Base-by-base conservation (phyloP, 2,888 invertebrate species). In the Sthenelais limicola region DNA sequence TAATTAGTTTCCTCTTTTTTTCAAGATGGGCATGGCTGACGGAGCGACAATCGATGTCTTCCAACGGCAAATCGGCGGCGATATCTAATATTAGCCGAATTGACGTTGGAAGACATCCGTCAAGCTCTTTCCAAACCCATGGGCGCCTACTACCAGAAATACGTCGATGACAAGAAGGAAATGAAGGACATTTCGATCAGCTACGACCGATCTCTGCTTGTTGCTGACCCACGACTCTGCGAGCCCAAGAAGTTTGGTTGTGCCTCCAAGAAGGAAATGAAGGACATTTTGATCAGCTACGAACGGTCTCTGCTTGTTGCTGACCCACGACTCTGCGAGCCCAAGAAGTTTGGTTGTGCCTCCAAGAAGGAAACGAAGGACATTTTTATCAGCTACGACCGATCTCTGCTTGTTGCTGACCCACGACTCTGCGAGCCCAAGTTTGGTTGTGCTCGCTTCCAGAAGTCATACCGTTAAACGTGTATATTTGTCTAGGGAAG, bases 231-330 rank as follows among this genome's bases (percentile, higher is more conserved):
- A 74, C 93, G 98, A 87, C 94, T 98, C 82, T 97, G 97, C 89
- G 99, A 99, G 91, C 96, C 98, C 87, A 99, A 99, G 93, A 99
- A 95, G 91, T 98, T 99, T 80, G 99, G 99, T 88, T 99, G 99
- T 90, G 97, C 98, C 24, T 96, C 96, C 76, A 99, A 99, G 90
- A 98, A 98, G 89, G 98, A 98, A 90, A 94, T 99, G 88, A 98
- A 98, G 89, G 98, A 98, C 88, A 96, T 97, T 85, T 91, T 99
- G 77, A 95, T 97, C 83, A 95, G 96, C 87, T 99, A 99, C 90
- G 99, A 99, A 89, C 92, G 97, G 89, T 96, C 97, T 82, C 91
- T 99, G 80, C 91, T 99, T 88, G 98, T 99, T 76, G 98, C 99
- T 69, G 99, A 99, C 90, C 99, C 99, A 73, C 93, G 99, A 87